These are phyloP conservation scores for Pandemis heparana DNA, from an alignment of 2,888 invertebrate genomes.

Conservation along the genomic window DNA sequence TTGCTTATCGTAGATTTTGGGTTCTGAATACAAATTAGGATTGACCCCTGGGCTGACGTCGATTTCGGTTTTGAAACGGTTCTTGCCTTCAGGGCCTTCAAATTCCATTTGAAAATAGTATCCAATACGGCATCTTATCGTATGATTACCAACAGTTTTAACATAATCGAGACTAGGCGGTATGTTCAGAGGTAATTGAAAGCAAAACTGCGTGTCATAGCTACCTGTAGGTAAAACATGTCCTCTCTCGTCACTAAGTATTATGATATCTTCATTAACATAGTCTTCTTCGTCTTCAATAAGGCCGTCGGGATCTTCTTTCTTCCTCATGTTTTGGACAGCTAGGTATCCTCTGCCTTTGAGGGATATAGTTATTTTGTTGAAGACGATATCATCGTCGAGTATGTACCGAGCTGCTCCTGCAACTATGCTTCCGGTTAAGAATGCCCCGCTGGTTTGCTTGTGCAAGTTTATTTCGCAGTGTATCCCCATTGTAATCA, in stretches of 20 bases:
- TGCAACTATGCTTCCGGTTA: slow-evolving; percentile 25
- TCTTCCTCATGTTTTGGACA: slow-evolving; percentile 33
- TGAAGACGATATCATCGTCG: slow-evolving; percentile 31
- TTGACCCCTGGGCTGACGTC: slow-evolving; percentile 33
- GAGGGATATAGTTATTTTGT: slow-evolving; percentile 31
- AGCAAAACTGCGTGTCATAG: slow-evolving; percentile 29
- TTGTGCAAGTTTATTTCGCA: slow-evolving; percentile 36
- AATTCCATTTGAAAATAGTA: slow-evolving; percentile 45
- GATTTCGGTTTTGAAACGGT: slow-evolving; percentile 40
- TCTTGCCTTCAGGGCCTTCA: slow-evolving; percentile 27
- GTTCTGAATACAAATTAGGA: slow-evolving; percentile 38
- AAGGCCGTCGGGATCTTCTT: slow-evolving; percentile 30
- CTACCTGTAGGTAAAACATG: slow-evolving; percentile 17
- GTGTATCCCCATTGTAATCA: slow-evolving; percentile 35
- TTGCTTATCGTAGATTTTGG: slow-evolving; percentile 44
- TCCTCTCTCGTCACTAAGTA: slow-evolving; percentile 15
- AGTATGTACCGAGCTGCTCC: slow-evolving; percentile 25
- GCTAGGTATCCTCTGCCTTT: slow-evolving; percentile 24
- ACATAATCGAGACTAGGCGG: slow-evolving; percentile 31
- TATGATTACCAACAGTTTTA: slow-evolving; percentile 26
- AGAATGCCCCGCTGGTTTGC: slow-evolving; percentile 17
- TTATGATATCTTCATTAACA: slow-evolving; percentile 18
- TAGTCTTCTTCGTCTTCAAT: slow-evolving; percentile 30
- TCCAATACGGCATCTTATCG: slow-evolving; percentile 39
- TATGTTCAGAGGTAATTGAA: slow-evolving; percentile 32